phyloP scores from a whole-genome alignment of 1,140 invertebrate species.

The Penaeus vannamei region DNA sequence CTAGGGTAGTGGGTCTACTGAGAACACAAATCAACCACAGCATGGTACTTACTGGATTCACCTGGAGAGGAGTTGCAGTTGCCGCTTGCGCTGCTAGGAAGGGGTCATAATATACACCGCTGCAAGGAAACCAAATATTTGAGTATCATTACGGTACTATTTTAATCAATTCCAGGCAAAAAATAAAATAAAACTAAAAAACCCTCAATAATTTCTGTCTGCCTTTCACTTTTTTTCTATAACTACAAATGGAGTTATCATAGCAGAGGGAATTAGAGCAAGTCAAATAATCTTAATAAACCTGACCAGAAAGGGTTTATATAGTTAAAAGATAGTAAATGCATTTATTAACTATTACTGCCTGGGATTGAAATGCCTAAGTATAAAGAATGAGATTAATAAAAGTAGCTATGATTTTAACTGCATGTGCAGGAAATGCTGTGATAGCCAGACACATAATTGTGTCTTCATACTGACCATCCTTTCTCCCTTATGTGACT shows the following conservation, averaged over 20 bases:
- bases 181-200: conserved; percentile 23
- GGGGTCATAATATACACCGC: conserved; percentile 95
- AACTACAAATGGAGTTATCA: conserved; percentile 25
- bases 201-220: neutral
- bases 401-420: conserved; percentile 35
- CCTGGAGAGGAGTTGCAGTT: conserved; percentile 84
- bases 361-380: conserved; percentile 43
- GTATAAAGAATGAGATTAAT: conserved; percentile 31
- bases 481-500: conserved; percentile 45
- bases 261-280: conserved; percentile 2
- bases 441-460: conserved; percentile 44
- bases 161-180: conserved; percentile 40
- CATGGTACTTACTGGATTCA: conserved; percentile 73
- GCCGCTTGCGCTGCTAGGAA: conserved; percentile 90
- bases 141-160: conserved; percentile 42
- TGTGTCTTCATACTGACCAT: conserved; percentile 59
- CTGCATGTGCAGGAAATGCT: conserved; percentile 46
- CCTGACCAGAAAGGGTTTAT: conserved; percentile 47
- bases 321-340: neutral
- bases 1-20: conserved; percentile 24
- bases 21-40: conserved; percentile 8
- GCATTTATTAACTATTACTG: conserved; percentile 4
- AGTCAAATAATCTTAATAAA: conserved; percentile 26
- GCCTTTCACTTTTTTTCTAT: neutral
- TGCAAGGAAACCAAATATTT: conserved; percentile 69